Base-by-base conservation (phyloP, 2,113 vertebrate species). In the Psittacus erithacus region DNA sequence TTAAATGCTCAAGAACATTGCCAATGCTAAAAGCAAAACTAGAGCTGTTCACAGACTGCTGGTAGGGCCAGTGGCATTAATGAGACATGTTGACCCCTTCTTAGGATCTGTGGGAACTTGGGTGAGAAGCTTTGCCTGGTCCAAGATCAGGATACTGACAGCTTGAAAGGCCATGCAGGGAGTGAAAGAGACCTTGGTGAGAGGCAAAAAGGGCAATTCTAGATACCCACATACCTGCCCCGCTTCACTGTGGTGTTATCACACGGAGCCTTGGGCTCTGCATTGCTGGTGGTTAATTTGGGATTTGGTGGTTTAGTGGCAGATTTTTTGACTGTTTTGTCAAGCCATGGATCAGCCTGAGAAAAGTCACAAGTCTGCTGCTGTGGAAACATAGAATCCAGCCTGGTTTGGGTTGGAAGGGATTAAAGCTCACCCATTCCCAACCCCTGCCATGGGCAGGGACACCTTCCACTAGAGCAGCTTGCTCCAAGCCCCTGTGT, bases 191-290 rank as follows among this genome's bases (percentile, higher is more conserved):
- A 5, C 35, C 25, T 46, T 63, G 28, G 35, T 0, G 0, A 64
- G 53, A 73, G 17, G 43, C 23, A 62, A 71, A 49, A n/a, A 87
- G 28, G 33, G 9, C 49, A 35, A 31, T 52, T 35, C 9, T 24
- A 13, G 44, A 18, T 33, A 35, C 15, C 43, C 6, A 2, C 3
- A 1, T 22, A 29, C 16, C 25, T 29, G 44, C 33, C 10, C 8
- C 44, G 50, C 57, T 71, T 39, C 1, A 0, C 80, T 24, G 1
- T 17, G 35, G 15, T n/a, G 10, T 35, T 55, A 13, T 10, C 55
- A n/a, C 1, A 0, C 0, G 1, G 47, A 50, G 25, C 69, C 55
- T 31, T 27, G 69, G 49, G 41, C 22, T 18, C 33, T 43, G 6
- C 24, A 9, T 39, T 53, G 28, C 39, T 49, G 49, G 25, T 33